Evolutionary conservation across 2,113 vertebrate genomes (phyloP), one percentile per base, ranked within the genome.

Genomic region (Hemiprocne comata): DNA sequence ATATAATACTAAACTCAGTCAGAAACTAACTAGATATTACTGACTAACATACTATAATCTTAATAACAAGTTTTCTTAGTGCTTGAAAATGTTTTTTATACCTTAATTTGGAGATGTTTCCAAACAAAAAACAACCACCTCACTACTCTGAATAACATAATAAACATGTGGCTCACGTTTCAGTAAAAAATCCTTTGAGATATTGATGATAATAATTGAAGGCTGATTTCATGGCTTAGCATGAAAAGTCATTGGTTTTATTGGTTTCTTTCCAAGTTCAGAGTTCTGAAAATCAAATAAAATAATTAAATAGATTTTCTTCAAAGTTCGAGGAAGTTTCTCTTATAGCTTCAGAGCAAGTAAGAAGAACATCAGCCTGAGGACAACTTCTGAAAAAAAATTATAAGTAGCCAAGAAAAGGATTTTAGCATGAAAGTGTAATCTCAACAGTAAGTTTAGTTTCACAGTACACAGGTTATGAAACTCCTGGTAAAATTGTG

Each of bases 271-370:
- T 95, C 44, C 33, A 58, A 50, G 36, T 66, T 54, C 55, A 23
- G 57, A 66, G 36, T 86, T 89, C 50, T 84, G 70, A 93, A 67
- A 90, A 92, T 92, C 67, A 73, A 84, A 77, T 94, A 61, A 76
- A 95, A 88, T 51, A 78, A 87, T 90, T 76, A 77, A 79, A 8
- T 91, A 36, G 76, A 87, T 96, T 96, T 96, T 77, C 85, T 92
- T 93, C 58, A 29, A 55, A 94, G 55, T 87, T 77, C 21, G 50
- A 60, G 73, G n/a, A 82, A 64, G 61, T 38, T 94, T 95, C 48
- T 84, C 38, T 51, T 50, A 3, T 29, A 20, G 64, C 69, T 58
- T 91, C 40, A 74, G 58, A 86, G 57, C 34, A 76, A 65, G 70
- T 73, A 72, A 77, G 53, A 85, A 53, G 70, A 87, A 83, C 74